Percentiles rank a stretch among this genome's conserved stretches.
Evolutionary conservation across 1,140 invertebrate genomes (phyloP).

Genomic region (Druon quercuslanigerum): DNA sequence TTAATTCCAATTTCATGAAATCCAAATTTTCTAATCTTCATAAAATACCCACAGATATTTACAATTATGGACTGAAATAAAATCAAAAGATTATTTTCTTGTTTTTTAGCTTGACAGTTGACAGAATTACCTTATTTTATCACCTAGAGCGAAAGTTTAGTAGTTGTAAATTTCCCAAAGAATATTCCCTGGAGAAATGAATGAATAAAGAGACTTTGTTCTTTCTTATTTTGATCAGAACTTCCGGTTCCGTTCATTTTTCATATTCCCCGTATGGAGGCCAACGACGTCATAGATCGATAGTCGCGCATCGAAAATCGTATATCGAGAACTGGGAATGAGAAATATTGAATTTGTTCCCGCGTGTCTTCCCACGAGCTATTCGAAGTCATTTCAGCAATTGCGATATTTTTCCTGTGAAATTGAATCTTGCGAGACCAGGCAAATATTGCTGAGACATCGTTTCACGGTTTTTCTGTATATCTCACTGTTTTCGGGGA

Average conservation of each 20-base stretch:
- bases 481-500: constrained; percentile 23
- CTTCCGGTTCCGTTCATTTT: not conserved
- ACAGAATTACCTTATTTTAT: not conserved
- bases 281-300: not conserved
- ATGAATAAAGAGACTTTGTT: not conserved
- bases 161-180: too few relatives aligned
- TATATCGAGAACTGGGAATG: constrained; percentile 19
- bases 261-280: not conserved
- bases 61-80: too few relatives aligned
- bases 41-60: too few relatives aligned
- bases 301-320: constrained; percentile 15
- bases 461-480: constrained; percentile 7
- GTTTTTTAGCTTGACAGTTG: not conserved
- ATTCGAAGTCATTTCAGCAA: constrained; percentile 12
- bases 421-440: constrained; percentile 16
- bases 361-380: constrained; percentile 23
- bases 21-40: too few relatives aligned
- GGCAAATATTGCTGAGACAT: constrained; percentile 22
- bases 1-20: too few relatives aligned
- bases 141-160: too few relatives aligned
- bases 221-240: not conserved
- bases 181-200: not conserved
- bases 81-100: too few relatives aligned
- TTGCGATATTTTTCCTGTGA: constrained; percentile 9
- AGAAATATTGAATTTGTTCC: constrained; percentile 23